Evolutionary conservation across 2,888 invertebrate species (phyloP), one percentile per base, ranked within the genome.

Genomic region (Dichetophora obliterata): DNA sequence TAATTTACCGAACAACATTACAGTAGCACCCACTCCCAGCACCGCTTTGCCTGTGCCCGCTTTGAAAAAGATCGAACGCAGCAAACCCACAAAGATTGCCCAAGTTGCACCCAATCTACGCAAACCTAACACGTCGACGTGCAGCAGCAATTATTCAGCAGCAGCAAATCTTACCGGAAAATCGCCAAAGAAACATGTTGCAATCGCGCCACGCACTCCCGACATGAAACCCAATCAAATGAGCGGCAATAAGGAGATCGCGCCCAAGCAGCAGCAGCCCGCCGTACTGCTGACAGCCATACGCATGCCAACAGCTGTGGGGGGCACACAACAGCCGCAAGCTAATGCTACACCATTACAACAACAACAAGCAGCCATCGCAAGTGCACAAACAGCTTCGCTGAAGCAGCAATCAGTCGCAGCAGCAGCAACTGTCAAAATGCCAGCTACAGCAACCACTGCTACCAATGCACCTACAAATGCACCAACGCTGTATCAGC

Each of bases 261-360:
- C 59, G 5, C n/a, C 75, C 11, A 75, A 75, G n/a, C 71, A 63
- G 22, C 76, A 59, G 34, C 78, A 68, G 22, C 91, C 91, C 79
- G 91, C 91, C 80, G 90, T 92, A 34, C 90, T 92, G 89, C 90
- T 92, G 16, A 91, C 92, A 78, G 89, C 92, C 50, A 89, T 92
- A 83, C 90, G 92, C 83, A 90, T 92, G 89, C 92, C 92, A 24
- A 81, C 83, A 66, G 74, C 79, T 72, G 65, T 72, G 76, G 66
- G 69, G 90, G 81, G 19, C 78, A 27, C 48, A 16, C 78, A 77
- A 50, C 82, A 75, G 75, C 83, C 75, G 57, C 78, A 89, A 82
- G 87, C 34, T 34, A 52, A 77, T 1, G n/a, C 52, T 22, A 11
- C 73, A 63, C 22, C 79, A 43, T 79, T 79, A 48, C 82, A 75